A percentile compares a stretch with the other conserved stretches of the same genome.
phyloP scores from a whole-genome alignment of 2,888 invertebrate species.

The Anagyrus pseudococci region DNA sequence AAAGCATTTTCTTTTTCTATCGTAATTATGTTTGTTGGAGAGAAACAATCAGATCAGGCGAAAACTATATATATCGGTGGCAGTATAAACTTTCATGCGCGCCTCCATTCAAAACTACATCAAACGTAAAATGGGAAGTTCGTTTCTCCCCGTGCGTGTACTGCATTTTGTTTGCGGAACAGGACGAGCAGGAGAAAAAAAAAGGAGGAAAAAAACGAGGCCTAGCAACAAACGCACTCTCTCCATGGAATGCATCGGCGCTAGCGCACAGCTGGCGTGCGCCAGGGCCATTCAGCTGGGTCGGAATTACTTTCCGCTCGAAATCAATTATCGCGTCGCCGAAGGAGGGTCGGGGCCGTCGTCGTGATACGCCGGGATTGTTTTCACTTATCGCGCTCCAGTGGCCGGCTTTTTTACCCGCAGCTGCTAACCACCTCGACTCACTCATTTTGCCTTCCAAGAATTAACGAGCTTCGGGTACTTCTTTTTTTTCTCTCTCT shows the following conservation, averaged over 20 bases:
- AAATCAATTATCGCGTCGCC: slow-evolving; percentile 30
- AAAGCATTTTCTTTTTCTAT: too few species aligned
- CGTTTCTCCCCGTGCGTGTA: too few species aligned
- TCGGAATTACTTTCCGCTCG: neutral
- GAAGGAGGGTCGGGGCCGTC: neutral
- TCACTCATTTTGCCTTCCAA: neutral
- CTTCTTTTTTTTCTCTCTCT: neutral
- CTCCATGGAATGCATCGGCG: neutral
- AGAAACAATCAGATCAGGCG: too few species aligned
- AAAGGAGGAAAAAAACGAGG: neutral
- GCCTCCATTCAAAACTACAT: too few species aligned
- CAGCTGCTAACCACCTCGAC: neutral
- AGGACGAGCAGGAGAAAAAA: neutral
- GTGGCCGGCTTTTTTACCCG: slow-evolving; percentile 21
- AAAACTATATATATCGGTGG: too few species aligned
- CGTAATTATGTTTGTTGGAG: too few species aligned
- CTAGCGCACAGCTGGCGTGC: neutral
- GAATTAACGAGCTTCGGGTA: slow-evolving; percentile 28
- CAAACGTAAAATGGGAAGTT: too few species aligned
- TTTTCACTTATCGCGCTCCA: slow-evolving; percentile 36
- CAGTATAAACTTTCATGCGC: too few species aligned
- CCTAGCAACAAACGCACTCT: too few species aligned
- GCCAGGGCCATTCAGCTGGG: neutral
- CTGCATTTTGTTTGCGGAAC: neutral
- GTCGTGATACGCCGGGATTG: slow-evolving; percentile 31